Base-by-base conservation (phyloP, 92 coral and sea anemone genomes). In the Siderastrea siderea region DNA sequence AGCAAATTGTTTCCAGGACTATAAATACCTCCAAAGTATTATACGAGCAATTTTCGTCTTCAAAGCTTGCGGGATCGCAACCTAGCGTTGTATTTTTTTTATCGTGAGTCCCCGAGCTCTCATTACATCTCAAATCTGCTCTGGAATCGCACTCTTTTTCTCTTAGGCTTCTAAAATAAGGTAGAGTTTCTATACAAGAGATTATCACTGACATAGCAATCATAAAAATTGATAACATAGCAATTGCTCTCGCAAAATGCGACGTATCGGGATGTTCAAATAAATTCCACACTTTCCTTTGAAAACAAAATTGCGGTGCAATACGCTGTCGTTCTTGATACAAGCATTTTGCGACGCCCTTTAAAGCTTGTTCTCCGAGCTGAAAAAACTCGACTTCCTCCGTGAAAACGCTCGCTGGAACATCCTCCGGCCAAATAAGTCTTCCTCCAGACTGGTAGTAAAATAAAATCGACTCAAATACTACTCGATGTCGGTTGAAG, bases 391-490 rank as follows among this genome's bases (percentile, higher is more conserved):
- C 95, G 1, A 97, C 95, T 65, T 97, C 99, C 71, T 95, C 98
- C 7, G 95, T 93, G 77, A 97, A 97, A 53, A 97, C 72, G 62
- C 93, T 90, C 49, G 91, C 90, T 7, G 99, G 99, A 9, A 97
- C 90, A 71, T 94, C 98, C 3, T 92, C 94, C 38, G 98, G 99
- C 73, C 96, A 88, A 64, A 97, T 88, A 46, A 97, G 95, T 62
- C 99, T 86, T 67, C 99, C 99, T 5, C 95, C 95, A 52, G 99
- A 97, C 64, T 97, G 99, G 80, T 97, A 97, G 73, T 95, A 97
- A 68, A 90, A 97, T 67, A 97, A 80, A 73, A 97, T 97, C 47
- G 95, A 94, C 65, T 97, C 99, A 62, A 97, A 97, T 8, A 90
- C 99, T 53, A 88, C 83, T 75, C 99, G 89, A 88, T 97, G 99